Conservation (phyloP, 2,113 vertebrate genomes). For the Formicarius rufipectus region DNA sequence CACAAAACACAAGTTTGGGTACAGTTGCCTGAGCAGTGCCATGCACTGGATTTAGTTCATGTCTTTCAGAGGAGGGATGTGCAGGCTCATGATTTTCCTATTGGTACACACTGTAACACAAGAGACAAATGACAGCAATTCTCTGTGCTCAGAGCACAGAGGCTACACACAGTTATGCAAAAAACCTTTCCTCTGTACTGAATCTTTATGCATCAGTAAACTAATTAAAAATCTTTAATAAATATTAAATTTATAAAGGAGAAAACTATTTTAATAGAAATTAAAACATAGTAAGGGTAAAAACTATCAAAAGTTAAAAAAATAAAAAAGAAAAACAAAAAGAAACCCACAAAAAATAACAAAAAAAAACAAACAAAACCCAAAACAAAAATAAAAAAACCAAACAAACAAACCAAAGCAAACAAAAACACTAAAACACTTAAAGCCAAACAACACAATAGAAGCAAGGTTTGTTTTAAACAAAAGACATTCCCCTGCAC, state of each 20-base stretch:
- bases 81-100: background rate
- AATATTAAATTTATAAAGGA: background rate
- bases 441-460: slow-evolving; percentile 3
- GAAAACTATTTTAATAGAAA: background rate
- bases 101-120: background rate
- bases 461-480: slow-evolving; percentile 11
- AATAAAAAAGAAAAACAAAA: no score
- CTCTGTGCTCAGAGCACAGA: background rate
- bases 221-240: background rate
- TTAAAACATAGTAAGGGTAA: background rate
- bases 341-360: no score
- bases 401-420: background rate
- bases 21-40: background rate
- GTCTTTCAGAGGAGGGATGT: background rate
- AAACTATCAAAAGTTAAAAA: background rate
- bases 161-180: background rate
- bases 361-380: no score
- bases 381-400: background rate
- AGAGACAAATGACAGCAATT: background rate
- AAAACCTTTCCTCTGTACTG: background rate
- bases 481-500: slow-evolving; percentile 27
- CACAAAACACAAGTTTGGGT: background rate
- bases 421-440: background rate
- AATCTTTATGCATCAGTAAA: background rate
- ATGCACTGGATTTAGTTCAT: background rate